Evolutionary conservation across 1,140 invertebrate genomes (phyloP), one percentile per base, ranked within the genome.

Genomic region (Drosophila nannoptera): DNA sequence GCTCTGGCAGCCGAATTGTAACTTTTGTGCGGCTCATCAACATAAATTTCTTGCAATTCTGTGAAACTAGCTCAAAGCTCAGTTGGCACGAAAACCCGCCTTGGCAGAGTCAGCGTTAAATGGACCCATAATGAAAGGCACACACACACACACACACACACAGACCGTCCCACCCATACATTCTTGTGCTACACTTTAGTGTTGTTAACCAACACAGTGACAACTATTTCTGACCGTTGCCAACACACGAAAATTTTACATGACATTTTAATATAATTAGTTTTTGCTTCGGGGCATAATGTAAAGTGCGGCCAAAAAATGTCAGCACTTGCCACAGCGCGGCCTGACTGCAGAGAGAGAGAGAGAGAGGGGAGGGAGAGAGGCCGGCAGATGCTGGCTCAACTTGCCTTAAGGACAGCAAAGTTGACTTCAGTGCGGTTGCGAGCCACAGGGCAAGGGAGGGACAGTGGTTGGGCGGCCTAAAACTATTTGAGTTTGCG

Each of bases 261-360:
- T 80, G 80, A 83, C 80, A 83, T 83, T 84, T 83, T 83, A 83
- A 83, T 83, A 83, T 83, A 83, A 83, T 83, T 83, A 83, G 80
- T 83, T 83, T 84, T 84, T 84, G 80, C 80, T 73, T 63, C 73
- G 54, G 22, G 72, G 73, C 80, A 75, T 84, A 84, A 83, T 84
- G 80, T 76, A 86, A 86, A 69, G 83, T 83, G 80, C 83, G 81
- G 80, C 77, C 76, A 86, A 83, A 84, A 84, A 80, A 84, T 82
- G 77, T 82, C 78, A 82, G 80, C 77, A 81, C 74, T 66, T 77
- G 50, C 73, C 33, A 45, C 32, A 7, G 29, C 38, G 35, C 35
- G 49, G 32, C 9, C 38, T 35, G n/a, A 22, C 9, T 14, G 12
- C 14, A 6, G 36, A 9, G 7, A 12, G 7, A 6, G 8, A 29